Base-by-base conservation (phyloP, 2,888 invertebrate species). In the Hylaea fasciaria region DNA sequence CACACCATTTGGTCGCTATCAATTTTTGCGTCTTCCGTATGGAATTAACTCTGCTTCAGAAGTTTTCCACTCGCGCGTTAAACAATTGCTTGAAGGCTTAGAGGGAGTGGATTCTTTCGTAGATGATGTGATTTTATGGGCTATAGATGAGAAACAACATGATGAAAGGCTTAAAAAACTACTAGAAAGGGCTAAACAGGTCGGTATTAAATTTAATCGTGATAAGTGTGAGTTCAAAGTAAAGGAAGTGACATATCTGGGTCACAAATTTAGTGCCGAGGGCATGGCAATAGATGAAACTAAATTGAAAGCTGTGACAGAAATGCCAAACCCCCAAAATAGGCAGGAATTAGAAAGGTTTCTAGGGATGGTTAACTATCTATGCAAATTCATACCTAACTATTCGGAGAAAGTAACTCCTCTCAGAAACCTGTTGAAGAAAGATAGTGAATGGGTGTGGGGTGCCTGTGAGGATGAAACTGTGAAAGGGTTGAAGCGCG, bases 311-410 rank as follows among this genome's bases (percentile, higher is more conserved):
- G 72, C 71, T 0, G 68, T 73, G 0, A 40, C 8, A 32, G 51
- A 70, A 0, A 70, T 72, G 68, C 65, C 64, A 0, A 12, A 9
- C 2, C 72, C 70, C 0, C 13, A 12, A 0, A 64, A 74, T 49
- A 43, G 63, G 5, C 17, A 44, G n/a, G 0, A 54, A 0, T 41
- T 73, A 11, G 72, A 73, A 22, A 53, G 72, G 9, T 76, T 73
- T 57, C 12, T 76, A 2, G 71, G 73, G 0, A 59, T 65, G 60
- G 48, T 68, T 0, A 71, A 73, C 50, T 73, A 71, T 54, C 37
- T 73, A 2, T 54, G 65, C 3, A 73, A 72, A 45, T 74, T 73
- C 61, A 74, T 72, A 17, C 70, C 61, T 1, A 67, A 71, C 22
- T 72, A 64, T 37, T 70, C 74, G 0, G 66, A 74, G 12, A 16